Percentiles rank a stretch among this genome's conserved stretches.
Conservation (phyloP, 1,140 invertebrate species). For the Kradibia gibbosae region DNA sequence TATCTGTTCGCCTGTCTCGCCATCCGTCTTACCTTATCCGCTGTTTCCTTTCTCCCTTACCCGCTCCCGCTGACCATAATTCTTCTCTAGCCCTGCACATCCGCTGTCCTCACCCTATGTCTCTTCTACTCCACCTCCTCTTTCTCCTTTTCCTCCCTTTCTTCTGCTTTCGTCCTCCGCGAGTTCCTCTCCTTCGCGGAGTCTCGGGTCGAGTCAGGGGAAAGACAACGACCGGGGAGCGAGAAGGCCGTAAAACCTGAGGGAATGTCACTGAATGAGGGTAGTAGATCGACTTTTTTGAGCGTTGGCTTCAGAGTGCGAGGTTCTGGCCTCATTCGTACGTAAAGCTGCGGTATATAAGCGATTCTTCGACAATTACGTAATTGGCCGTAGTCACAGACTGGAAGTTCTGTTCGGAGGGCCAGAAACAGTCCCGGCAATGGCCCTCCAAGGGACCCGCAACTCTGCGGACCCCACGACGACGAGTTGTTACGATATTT, state of each 20-base stretch:
- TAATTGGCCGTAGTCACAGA: constrained; percentile 68
- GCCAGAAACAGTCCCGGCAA: not conserved
- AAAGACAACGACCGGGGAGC: constrained; percentile 65
- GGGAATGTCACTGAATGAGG: constrained; percentile 73
- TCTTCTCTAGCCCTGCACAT: too few species aligned
- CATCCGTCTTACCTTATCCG: not conserved
- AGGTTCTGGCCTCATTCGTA: not conserved
- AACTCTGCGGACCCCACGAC: constrained; percentile 41
- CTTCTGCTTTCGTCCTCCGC: not conserved
- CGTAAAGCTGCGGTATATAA: constrained; percentile 64
- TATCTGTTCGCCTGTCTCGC: not conserved
- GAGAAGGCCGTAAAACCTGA: constrained; percentile 66
- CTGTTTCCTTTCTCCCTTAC: constrained; percentile 3
- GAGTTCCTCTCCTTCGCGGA: too few species aligned
- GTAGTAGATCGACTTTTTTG: constrained; percentile 12
- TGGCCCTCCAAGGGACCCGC: constrained; percentile 13
- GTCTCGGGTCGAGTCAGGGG: not conserved
- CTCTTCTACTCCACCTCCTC: not conserved
- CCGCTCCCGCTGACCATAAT: not conserved
- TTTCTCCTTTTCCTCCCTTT: constrained; percentile 4
- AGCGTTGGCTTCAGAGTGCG: not conserved
- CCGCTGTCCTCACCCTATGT: constrained; percentile 4
- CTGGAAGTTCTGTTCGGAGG: constrained; percentile 6
- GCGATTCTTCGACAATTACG: constrained; percentile 73
- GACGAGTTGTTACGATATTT: constrained; percentile 72